Evolutionary conservation across 2,113 vertebrate species (phyloP), one percentile per base, ranked within the genome.

Genomic region (Indicator indicator): DNA sequence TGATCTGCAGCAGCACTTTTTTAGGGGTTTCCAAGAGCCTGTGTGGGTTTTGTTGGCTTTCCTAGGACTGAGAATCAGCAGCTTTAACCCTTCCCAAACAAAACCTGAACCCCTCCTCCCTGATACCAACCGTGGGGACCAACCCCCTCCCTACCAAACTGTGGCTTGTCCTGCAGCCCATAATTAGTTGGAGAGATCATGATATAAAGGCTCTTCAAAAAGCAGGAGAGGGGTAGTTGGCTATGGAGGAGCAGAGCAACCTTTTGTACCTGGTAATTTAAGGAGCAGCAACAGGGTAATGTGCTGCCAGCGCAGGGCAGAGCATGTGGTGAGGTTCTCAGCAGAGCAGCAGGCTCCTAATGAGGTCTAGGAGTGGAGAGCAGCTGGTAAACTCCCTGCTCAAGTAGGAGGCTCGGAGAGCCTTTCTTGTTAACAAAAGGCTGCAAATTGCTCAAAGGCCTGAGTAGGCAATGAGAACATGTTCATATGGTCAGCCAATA

Each of bases 261-360:
- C 98, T 98, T 98, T 98, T 98, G 98, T 98, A 97, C 93, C 97
- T 97, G 98, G 97, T 98, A 98, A 98, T 98, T 98, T 98, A 97
- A 98, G 97, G 97, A 98, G 97, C 97, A 98, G 98, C 98, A 98
- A 98, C 98, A 98, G 98, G 98, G 97, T 98, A 98, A 98, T 96
- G 98, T 89, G 97, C 97, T 97, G 97, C 94, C 97, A 97, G 98
- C 96, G 97, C 97, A 94, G 98, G 98, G 98, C 96, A 97, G 97
- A 99, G 99, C 99, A 99, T 99, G 99, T 99, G 99, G 98, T 98
- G 98, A 91, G 98, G 98, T 99, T 99, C 99, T 99, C 99, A 99
- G 99, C 98, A 97, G 98, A 99, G 98, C 99, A 98, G 98, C 98
- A 98, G 99, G 98, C 96, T 98, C 98, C 98, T 99, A 99, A 99